phyloP scores from a whole-genome alignment of 2,888 invertebrate species.

The Idaea aversata region DNA sequence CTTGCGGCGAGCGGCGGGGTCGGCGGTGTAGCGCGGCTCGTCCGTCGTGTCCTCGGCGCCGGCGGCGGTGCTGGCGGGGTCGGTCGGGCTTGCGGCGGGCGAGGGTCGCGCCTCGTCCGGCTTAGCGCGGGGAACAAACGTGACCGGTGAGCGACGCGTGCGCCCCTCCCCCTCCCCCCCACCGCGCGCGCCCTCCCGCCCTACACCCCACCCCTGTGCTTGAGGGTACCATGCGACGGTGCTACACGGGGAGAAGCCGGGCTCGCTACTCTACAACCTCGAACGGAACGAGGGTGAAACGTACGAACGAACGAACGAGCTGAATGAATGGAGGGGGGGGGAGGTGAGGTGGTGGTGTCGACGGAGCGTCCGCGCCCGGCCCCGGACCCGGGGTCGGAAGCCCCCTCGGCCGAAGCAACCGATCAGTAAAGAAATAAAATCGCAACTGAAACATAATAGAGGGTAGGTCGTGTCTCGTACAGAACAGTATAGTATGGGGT shows the following conservation, averaged over 20 bases:
- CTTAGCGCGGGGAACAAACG: constrained; percentile 62
- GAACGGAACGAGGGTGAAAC: background rate
- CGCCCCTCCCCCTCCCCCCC: constrained; percentile 23
- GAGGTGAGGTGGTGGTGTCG: constrained; percentile 2
- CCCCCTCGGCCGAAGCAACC: constrained; percentile 51
- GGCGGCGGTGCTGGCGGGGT: constrained; percentile 33
- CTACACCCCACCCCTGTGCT: constrained; percentile 12
- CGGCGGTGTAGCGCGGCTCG: constrained; percentile 36
- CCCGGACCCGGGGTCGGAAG: constrained; percentile 11
- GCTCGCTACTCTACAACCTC: background rate
- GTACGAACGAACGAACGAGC: no score
- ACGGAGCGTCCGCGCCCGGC: constrained; percentile 11
- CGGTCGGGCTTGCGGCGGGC: constrained; percentile 36
- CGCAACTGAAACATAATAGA: constrained; percentile 64
- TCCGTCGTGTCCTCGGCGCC: constrained; percentile 28
- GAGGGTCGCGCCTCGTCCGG: constrained; percentile 51
- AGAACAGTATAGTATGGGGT: constrained; percentile 9
- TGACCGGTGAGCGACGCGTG: constrained; percentile 36
- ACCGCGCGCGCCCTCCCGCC: constrained; percentile 19
- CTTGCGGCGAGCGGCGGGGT: constrained; percentile 79
- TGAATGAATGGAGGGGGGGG: no score
- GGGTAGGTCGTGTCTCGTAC: constrained; percentile 1
- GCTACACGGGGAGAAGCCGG: constrained; percentile 8
- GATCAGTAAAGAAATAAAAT: constrained; percentile 51
- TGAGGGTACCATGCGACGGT: constrained; percentile 11